Conservation (phyloP, 53 echinoderm and acorn worm species). For the Hippasteria phrygiana region DNA sequence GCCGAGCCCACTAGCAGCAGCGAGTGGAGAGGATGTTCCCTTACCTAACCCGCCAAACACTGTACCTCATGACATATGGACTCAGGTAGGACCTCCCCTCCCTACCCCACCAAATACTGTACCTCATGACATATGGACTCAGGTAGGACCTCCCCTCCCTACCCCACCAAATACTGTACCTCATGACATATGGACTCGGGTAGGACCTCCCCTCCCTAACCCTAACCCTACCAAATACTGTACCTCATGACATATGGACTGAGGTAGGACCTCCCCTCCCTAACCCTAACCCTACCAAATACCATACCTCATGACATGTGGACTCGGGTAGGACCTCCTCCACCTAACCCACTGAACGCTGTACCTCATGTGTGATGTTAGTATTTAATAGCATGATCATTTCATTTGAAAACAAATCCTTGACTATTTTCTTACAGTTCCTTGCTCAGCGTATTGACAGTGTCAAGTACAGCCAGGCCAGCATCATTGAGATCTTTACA, state of each 20-base stretch:
- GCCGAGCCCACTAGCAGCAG: slow-evolving; percentile 84
- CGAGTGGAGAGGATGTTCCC: slow-evolving; percentile 81
- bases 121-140: slow-evolving; percentile 70
- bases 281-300: slow-evolving; percentile 78
- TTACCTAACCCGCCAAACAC: slow-evolving; percentile 90
- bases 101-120: slow-evolving; percentile 89
- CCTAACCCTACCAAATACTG: slow-evolving; percentile 80
- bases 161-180: slow-evolving; percentile 91
- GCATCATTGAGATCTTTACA: slow-evolving; percentile 86
- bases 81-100: slow-evolving; percentile 61
- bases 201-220: slow-evolving; percentile 42
- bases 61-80: slow-evolving; percentile 94
- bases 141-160: slow-evolving; percentile 62
- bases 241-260: slow-evolving; percentile 67
- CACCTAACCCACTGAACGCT: slow-evolving; percentile 89
- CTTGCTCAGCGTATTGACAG: slow-evolving; percentile 80
- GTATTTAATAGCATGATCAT: too few species aligned
- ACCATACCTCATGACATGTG: slow-evolving; percentile 94
- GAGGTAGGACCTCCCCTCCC: slow-evolving; percentile 66
- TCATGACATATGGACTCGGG: slow-evolving; percentile 69
- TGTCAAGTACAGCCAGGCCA: slow-evolving; percentile 92
- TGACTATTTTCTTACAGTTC: slow-evolving; percentile 70
- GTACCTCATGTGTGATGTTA: slow-evolving; percentile 64
- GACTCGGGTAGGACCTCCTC: slow-evolving; percentile 71
- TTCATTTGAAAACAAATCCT: too few species aligned